Evolutionary conservation across 2,113 vertebrate genomes (phyloP), one percentile per base, ranked within the genome.

Genomic region (Hemiprocne comata): DNA sequence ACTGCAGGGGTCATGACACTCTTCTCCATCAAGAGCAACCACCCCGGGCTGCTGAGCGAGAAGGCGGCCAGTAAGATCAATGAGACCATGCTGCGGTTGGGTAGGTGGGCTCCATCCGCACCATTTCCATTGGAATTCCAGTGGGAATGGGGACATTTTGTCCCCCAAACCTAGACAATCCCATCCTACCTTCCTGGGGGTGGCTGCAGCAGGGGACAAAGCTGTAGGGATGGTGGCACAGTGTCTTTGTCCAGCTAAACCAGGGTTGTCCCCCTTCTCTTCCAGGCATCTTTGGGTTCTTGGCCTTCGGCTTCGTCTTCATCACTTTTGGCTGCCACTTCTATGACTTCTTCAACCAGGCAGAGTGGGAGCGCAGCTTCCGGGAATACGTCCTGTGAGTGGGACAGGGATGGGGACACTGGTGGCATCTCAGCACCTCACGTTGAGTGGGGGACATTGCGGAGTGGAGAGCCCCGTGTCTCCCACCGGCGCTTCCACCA

Each of bases 11-110:
- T 98, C 72, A 99, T 99, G 99, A 99, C 99, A 0, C 97, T 99
- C 90, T 99, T 99, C 97, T 99, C 99, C 93, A 99, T 99, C 95
- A 99, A 99, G 97, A 99, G 99, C 92, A 99, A 99, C 95, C 99
- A 99, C 89, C 99, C 99, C 0, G 99, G 99, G 76, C 98, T 99
- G 38, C 97, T 99, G 90, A 99, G 99, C 2, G 99, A 99, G 98
- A 99, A 99, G 96, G 99, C 99, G 0, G 99, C 99, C 58, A 99
- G 99, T 96, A 99, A 99, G 98, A 99, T 99, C 98, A 99, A 99
- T 0, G 99, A 99, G 97, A 99, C 99, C 10, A 99, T 99, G 99
- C 97, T 99, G 92, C 98, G 99, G n/a, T 98, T 99, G 13, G 99
- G 99, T 99, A 81, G 95, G 98, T 16, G 17, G 19, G 28, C 24